These are phyloP conservation scores for Phocoena sinus DNA, from an alignment of 2,113 vertebrate genomes.

Conservation along the genomic window DNA sequence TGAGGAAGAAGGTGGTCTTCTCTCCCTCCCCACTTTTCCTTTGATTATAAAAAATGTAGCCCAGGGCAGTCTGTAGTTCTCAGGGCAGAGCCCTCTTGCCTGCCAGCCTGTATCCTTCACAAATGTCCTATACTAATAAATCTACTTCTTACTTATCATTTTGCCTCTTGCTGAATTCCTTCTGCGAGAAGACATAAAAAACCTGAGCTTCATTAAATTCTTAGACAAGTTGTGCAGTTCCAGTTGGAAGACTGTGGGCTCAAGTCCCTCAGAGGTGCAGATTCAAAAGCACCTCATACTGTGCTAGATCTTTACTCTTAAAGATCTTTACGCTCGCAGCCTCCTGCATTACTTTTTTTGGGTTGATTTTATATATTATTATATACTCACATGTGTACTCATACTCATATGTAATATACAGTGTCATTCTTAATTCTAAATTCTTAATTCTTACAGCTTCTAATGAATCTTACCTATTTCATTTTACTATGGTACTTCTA, in stretches of 20 bases:
- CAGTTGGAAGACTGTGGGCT: not conserved
- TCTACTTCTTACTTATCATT: not conserved
- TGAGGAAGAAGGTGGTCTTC: not conserved
- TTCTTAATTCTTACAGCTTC: not conserved
- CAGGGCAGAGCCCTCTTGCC: not conserved
- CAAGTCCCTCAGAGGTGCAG: not conserved
- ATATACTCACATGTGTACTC: not conserved
- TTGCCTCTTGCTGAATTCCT: not conserved
- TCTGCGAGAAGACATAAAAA: not conserved
- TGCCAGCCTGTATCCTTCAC: not conserved
- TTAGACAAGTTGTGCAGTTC: not conserved
- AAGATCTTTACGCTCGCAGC: not conserved
- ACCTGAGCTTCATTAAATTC: not conserved
- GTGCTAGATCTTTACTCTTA: not conserved
- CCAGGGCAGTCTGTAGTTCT: not conserved
- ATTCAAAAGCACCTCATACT: not conserved
- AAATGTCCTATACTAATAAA: not conserved
- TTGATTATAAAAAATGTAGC: not conserved
- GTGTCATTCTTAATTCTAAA: not conserved
- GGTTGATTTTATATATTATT: not conserved
- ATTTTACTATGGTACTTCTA: not conserved
- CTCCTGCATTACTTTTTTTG: not conserved
- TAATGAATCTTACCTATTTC: not conserved
- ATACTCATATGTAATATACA: not conserved
- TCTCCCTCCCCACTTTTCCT: not conserved